Evolutionary conservation across 2,797 vertebrate species (phyloP).

Genomic region (Hafferia zeledoni): DNA sequence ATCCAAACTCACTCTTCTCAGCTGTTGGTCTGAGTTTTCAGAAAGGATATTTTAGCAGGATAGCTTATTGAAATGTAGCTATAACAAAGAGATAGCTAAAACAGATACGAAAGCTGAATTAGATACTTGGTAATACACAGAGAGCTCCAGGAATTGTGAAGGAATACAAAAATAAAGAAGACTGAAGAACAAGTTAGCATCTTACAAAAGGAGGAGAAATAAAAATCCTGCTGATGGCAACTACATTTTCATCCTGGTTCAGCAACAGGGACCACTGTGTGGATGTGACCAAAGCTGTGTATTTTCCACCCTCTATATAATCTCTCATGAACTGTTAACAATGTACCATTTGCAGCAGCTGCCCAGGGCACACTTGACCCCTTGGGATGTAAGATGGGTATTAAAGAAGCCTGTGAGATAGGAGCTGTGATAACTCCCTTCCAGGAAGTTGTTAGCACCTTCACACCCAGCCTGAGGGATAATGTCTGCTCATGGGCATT

Average conservation of each 20-base stretch:
- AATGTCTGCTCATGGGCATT: no score
- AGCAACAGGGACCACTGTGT: no score
- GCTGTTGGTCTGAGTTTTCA: slow-evolving; percentile 25
- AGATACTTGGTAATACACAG: neutral
- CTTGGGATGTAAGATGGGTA: no score
- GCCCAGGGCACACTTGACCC: no score
- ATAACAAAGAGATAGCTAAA: slow-evolving; percentile 24
- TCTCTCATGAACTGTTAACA: no score
- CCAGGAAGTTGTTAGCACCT: no score
- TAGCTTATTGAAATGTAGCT: slow-evolving; percentile 8
- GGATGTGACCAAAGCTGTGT: no score
- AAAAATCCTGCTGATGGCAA: neutral
- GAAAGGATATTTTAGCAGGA: neutral
- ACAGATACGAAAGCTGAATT: neutral
- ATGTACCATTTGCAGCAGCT: no score
- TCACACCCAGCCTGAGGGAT: no score
- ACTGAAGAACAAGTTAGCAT: neutral
- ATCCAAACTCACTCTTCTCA: slow-evolving; percentile 16
- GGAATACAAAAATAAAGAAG: neutral
- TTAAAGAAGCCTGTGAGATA: no score
- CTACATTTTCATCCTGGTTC: neutral
- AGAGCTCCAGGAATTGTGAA: neutral
- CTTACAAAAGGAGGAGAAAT: neutral
- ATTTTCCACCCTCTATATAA: no score
- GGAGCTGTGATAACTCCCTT: no score